Evolutionary conservation across 1,140 invertebrate genomes (phyloP).

Genomic region (Pogonognathellus flavescens): DNA sequence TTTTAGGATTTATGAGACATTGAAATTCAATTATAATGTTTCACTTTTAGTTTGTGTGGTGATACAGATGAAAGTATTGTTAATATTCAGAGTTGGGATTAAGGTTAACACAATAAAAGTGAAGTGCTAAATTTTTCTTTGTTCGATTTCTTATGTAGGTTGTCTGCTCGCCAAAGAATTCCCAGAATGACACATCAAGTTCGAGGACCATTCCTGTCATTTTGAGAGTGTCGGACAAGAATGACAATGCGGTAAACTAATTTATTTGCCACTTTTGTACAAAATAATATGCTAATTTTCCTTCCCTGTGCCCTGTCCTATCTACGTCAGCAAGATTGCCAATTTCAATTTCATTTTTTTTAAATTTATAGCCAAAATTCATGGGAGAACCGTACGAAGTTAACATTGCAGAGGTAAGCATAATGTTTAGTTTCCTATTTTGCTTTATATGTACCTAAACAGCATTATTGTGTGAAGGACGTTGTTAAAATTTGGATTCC

Average conservation of each 20-base stretch:
- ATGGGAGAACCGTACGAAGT: slow-evolving; percentile 85
- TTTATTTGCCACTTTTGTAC: slow-evolving; percentile 64
- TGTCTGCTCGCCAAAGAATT: slow-evolving; percentile 44
- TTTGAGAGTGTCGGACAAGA: slow-evolving; percentile 88
- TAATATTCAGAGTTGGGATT: neutral
- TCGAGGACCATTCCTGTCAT: slow-evolving; percentile 85
- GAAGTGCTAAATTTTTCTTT: neutral
- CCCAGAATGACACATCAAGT: slow-evolving; percentile 22
- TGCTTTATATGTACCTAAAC: neutral
- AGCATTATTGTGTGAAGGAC: neutral
- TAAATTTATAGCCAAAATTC: slow-evolving; percentile 74
- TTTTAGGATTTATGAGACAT: neutral
- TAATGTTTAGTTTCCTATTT: slow-evolving; percentile 41
- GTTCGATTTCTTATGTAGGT: slow-evolving; percentile 38
- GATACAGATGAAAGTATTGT: neutral
- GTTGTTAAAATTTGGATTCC: neutral
- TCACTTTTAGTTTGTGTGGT: neutral
- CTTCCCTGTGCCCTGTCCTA: neutral
- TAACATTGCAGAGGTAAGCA: slow-evolving; percentile 86
- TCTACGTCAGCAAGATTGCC: neutral
- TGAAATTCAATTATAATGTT: slow-evolving; percentile 10
- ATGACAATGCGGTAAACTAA: slow-evolving; percentile 79
- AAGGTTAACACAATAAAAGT: neutral
- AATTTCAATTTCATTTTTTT: neutral
- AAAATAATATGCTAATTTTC: too few species aligned